A percentile compares a stretch with the other conserved stretches of the same genome.
These are phyloP conservation scores for Atlantisia rogersi DNA, from an alignment of 2,113 vertebrate species.

Conservation along the genomic window DNA sequence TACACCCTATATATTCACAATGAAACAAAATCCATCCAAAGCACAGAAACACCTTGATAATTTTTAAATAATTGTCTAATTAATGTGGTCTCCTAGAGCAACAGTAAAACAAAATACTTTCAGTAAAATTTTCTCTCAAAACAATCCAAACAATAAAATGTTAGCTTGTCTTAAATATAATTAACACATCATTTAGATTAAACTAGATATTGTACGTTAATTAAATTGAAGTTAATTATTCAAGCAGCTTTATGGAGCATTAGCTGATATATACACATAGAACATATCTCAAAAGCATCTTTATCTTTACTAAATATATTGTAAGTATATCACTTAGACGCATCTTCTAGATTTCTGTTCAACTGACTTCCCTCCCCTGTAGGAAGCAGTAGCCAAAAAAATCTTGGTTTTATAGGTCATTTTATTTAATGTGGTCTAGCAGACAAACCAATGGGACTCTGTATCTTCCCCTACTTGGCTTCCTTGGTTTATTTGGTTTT, in stretches of 20 bases:
- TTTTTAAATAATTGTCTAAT: not conserved
- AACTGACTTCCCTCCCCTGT: not conserved
- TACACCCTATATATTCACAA: not conserved
- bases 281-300: not conserved
- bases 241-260: slow-evolving; percentile 13
- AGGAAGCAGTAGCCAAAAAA: not conserved
- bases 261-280: not conserved
- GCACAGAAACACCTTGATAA: not conserved
- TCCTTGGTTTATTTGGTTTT: not conserved
- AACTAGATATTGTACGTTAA: not conserved
- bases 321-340: not conserved
- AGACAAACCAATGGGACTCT: not conserved
- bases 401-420: not conserved
- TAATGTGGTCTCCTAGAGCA: not conserved
- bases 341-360: not conserved
- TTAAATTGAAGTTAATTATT: slow-evolving; percentile 28
- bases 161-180: not conserved
- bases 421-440: not conserved
- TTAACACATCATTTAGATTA: not conserved
- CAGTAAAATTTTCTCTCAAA: not conserved
- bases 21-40: not conserved
- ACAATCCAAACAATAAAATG: not conserved
- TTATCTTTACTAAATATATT: not conserved
- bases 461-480: not conserved
- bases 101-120: not conserved